phyloP scores from a whole-genome alignment of 2,113 vertebrate genomes.

The Oreochromis spilurus region DNA sequence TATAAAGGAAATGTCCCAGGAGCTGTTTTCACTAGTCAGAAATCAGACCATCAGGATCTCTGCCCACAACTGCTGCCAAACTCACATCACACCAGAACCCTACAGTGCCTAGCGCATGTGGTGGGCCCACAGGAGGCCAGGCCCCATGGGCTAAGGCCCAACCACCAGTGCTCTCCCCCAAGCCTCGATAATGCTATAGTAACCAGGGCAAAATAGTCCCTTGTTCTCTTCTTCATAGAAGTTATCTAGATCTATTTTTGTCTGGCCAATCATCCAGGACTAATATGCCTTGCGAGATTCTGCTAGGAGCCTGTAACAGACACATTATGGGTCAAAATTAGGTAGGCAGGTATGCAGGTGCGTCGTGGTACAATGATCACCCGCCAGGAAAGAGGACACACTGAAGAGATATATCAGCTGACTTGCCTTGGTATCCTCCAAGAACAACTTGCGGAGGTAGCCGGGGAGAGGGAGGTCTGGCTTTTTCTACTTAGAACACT shows the following conservation, averaged over 20 bases:
- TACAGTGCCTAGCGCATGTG: not conserved
- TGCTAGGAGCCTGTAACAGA: too few relatives aligned
- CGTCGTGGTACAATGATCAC: not conserved
- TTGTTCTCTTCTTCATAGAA: too few relatives aligned
- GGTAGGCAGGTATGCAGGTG: not conserved
- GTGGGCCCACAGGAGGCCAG: not conserved
- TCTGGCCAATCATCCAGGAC: too few relatives aligned
- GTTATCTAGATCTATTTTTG: too few relatives aligned
- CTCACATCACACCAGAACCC: not conserved
- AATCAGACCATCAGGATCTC: not conserved
- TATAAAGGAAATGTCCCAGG: not conserved
- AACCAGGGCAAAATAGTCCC: too few relatives aligned
- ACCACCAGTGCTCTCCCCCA: not conserved
- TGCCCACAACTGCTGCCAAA: not conserved
- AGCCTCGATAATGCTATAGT: too few relatives aligned
- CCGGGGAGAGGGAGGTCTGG: not conserved
- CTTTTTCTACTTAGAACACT: not conserved
- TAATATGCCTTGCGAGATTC: too few relatives aligned
- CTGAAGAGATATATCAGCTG: not conserved
- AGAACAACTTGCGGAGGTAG: not conserved
- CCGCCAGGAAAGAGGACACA: not conserved
- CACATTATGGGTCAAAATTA: too few relatives aligned
- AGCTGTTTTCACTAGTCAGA: not conserved
- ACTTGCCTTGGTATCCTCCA: not conserved
- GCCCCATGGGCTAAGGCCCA: not conserved